Evolutionary conservation across 2,113 vertebrate species (phyloP).

Genomic region (Accipiter cooperii): DNA sequence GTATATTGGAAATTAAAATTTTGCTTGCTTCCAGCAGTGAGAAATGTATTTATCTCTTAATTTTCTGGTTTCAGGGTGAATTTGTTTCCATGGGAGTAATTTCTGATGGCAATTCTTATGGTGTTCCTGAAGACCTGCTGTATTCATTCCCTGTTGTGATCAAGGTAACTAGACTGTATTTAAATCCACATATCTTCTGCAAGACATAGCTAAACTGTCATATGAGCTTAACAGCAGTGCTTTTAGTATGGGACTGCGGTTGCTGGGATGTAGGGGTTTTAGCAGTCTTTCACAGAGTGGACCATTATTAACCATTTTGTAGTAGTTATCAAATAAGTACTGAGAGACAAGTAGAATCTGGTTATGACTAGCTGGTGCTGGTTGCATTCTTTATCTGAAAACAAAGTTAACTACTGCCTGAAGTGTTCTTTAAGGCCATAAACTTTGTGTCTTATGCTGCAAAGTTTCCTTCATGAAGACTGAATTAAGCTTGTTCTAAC

Average conservation of each 20-base stretch:
- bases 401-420: not conserved
- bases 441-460: not conserved
- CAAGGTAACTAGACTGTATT: constrained; percentile 74
- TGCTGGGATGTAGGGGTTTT: not conserved
- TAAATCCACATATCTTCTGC: not conserved
- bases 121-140: constrained; percentile 86
- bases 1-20: not conserved
- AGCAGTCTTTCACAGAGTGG: not conserved
- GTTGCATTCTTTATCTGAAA: not conserved
- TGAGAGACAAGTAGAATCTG: not conserved
- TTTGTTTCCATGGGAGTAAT: constrained; percentile 95
- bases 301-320: not conserved
- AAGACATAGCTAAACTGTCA: not conserved
- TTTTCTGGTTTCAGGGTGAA: constrained; percentile 78
- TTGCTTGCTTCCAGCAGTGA: not conserved
- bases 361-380: not conserved
- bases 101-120: constrained; percentile 89
- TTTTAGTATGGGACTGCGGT: not conserved
- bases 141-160: constrained; percentile 96
- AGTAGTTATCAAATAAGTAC: not conserved
- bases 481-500: not conserved
- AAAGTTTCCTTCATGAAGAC: not conserved
- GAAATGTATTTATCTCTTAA: not conserved
- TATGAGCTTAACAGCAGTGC: not conserved
- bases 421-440: not conserved